These are phyloP conservation scores for Hypomecis punctinalis DNA, from an alignment of 2,888 invertebrate species.

Conservation along the genomic window DNA sequence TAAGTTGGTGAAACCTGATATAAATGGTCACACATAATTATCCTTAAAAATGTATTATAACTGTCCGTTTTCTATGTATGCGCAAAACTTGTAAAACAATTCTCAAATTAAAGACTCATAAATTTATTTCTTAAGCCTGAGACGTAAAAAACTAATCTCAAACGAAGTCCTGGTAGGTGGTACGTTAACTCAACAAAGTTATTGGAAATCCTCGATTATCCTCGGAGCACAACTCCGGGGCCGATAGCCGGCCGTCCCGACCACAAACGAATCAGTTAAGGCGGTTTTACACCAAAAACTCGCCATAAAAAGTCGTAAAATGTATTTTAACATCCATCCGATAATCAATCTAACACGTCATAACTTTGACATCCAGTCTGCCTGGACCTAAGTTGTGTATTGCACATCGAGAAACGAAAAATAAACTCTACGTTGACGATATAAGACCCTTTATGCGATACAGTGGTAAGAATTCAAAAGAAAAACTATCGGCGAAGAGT, in stretches of 20 bases:
- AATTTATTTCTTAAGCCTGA: too few relatives aligned
- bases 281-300: slow-evolving; percentile 74
- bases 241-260: slow-evolving; percentile 54
- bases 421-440: slow-evolving; percentile 41
- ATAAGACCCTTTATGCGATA: slow-evolving; percentile 48
- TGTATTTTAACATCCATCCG: slow-evolving; percentile 85
- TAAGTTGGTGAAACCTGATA: too few relatives aligned
- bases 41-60: too few relatives aligned
- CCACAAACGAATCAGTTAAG: slow-evolving; percentile 76
- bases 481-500: slow-evolving; percentile 68
- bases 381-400: slow-evolving; percentile 68
- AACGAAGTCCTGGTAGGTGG: slow-evolving; percentile 3
- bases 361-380: slow-evolving; percentile 84
- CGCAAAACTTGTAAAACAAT: too few relatives aligned
- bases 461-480: slow-evolving; percentile 52
- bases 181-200: slow-evolving; percentile 23
- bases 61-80: too few relatives aligned
- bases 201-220: slow-evolving; percentile 38
- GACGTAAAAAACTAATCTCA: background rate
- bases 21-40: too few relatives aligned
- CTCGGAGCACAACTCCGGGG: slow-evolving; percentile 29
- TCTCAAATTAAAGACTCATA: background rate
- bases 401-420: slow-evolving; percentile 45
- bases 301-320: slow-evolving; percentile 82
- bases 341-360: slow-evolving; percentile 86